Percentiles rank a stretch among this genome's conserved stretches.
Conservation (phyloP, 2,888 invertebrate genomes). For the Acrobasis suavella region DNA sequence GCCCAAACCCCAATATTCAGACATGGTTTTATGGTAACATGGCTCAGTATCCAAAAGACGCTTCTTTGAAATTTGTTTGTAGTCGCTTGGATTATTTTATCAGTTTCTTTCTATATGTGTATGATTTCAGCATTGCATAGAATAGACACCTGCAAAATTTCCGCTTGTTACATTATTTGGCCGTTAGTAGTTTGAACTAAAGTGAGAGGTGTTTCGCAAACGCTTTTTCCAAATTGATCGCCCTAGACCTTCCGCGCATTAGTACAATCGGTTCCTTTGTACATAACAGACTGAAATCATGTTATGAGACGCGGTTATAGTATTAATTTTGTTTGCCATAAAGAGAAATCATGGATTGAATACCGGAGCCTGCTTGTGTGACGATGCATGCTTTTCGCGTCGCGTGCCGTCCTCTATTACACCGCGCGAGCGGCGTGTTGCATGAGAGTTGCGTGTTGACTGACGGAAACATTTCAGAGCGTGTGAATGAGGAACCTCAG, state of each 20-base stretch:
- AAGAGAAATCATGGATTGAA: constrained; percentile 30
- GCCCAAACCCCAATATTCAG: constrained; percentile 5
- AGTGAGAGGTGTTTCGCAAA: constrained; percentile 53
- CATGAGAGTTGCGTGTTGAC: constrained; percentile 65
- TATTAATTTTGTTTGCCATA: constrained; percentile 65
- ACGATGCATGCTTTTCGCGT: constrained; percentile 53
- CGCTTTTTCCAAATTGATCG: constrained; percentile 63
- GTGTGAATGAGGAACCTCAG: constrained; percentile 89
- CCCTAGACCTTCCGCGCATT: constrained; percentile 77
- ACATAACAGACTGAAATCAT: constrained; percentile 38
- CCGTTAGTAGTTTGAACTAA: constrained; percentile 61
- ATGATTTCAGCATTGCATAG: constrained; percentile 72
- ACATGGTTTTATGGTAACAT: constrained; percentile 27
- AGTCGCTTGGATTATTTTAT: constrained; percentile 66
- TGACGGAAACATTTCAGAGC: constrained; percentile 89
- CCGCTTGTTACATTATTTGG: constrained; percentile 67
- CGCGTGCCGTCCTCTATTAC: constrained; percentile 23
- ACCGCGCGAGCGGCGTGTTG: constrained; percentile 45
- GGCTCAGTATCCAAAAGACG: constrained; percentile 50
- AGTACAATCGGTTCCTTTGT: constrained; percentile 61
- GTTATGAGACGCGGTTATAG: constrained; percentile 47
- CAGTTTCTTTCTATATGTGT: constrained; percentile 67
- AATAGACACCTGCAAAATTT: constrained; percentile 62
- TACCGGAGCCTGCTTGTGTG: constrained; percentile 57
- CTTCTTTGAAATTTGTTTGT: constrained; percentile 62